These are phyloP conservation scores for Cetoscarus ocellatus DNA, from an alignment of 2,797 vertebrate genomes.

Conservation along the genomic window DNA sequence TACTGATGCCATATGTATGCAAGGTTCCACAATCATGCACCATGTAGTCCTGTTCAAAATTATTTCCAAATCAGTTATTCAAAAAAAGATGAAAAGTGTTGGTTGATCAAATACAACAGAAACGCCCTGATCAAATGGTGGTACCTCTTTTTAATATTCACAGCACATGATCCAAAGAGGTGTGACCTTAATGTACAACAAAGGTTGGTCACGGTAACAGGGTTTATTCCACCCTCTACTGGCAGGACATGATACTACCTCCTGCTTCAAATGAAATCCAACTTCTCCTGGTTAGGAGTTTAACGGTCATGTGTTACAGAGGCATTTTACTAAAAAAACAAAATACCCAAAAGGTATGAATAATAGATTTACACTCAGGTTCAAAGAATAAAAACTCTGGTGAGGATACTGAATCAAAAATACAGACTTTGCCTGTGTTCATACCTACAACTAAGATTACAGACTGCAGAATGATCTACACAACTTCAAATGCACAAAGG, in stretches of 20 bases:
- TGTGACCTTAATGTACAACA: constrained; percentile 58
- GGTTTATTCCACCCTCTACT: constrained; percentile 67
- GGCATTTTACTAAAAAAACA: constrained; percentile 73
- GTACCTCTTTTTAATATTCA: constrained; percentile 68
- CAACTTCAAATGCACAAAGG: constrained; percentile 71
- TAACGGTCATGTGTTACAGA: constrained; percentile 57
- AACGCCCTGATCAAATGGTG: constrained; percentile 30
- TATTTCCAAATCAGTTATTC: neutral
- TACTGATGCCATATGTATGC: too few species aligned
- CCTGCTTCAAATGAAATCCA: constrained; percentile 38
- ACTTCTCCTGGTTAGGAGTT: constrained; percentile 15
- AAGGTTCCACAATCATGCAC: too few species aligned
- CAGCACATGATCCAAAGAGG: constrained; percentile 42
- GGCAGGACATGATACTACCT: constrained; percentile 53
- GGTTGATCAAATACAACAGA: constrained; percentile 13
- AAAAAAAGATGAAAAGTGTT: neutral
- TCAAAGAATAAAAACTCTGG: constrained; percentile 41
- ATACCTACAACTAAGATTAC: constrained; percentile 30
- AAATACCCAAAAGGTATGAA: constrained; percentile 53
- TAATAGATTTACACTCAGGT: constrained; percentile 36
- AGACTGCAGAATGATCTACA: constrained; percentile 43
- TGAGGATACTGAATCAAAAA: constrained; percentile 53
- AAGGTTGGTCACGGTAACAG: constrained; percentile 45
- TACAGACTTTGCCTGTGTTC: constrained; percentile 51
- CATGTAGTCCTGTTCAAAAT: too few species aligned